Conservation (phyloP, 2,888 invertebrate genomes). For the Cheilosia grossa region DNA sequence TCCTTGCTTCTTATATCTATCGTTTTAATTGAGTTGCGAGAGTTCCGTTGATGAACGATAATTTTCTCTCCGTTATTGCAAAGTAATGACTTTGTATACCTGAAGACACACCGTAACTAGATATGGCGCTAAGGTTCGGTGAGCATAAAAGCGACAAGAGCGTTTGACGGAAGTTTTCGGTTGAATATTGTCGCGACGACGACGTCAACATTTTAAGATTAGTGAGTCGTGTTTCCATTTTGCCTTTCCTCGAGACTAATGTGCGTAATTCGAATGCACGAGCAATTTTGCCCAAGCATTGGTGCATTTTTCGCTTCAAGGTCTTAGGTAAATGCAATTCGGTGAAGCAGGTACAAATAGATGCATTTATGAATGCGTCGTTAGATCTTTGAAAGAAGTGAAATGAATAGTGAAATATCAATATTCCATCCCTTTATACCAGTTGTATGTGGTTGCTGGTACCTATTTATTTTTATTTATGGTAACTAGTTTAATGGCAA, state of each 20-base stretch:
- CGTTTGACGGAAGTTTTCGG: slow-evolving; percentile 33
- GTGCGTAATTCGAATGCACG: slow-evolving; percentile 40
- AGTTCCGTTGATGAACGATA: slow-evolving; percentile 33
- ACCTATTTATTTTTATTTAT: too few relatives aligned
- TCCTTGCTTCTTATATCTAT: slow-evolving; percentile 66
- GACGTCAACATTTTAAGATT: slow-evolving; percentile 29
- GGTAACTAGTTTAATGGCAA: too few relatives aligned
- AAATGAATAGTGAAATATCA: slow-evolving; percentile 55
- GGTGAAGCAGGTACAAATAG: slow-evolving; percentile 31
- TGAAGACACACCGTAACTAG: slow-evolving; percentile 66
- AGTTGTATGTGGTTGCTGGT: too few relatives aligned
- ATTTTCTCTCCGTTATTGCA: slow-evolving; percentile 56
- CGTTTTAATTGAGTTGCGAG: neutral
- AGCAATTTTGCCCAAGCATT: slow-evolving; percentile 19
- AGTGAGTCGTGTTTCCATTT: slow-evolving; percentile 58
- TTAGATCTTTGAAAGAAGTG: slow-evolving; percentile 5
- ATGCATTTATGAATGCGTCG: slow-evolving; percentile 30
- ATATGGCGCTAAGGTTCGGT: slow-evolving; percentile 49
- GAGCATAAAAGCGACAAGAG: slow-evolving; percentile 62
- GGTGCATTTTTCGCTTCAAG: slow-evolving; percentile 62
- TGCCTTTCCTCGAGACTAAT: slow-evolving; percentile 19
- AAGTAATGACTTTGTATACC: slow-evolving; percentile 66
- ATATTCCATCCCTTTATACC: neutral
- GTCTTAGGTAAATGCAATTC: slow-evolving; percentile 39
- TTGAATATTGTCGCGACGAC: slow-evolving; percentile 35